Evolutionary conservation across 35 echinoderm and acorn worm species (phyloP).

Genomic region (Patiria miniata): DNA sequence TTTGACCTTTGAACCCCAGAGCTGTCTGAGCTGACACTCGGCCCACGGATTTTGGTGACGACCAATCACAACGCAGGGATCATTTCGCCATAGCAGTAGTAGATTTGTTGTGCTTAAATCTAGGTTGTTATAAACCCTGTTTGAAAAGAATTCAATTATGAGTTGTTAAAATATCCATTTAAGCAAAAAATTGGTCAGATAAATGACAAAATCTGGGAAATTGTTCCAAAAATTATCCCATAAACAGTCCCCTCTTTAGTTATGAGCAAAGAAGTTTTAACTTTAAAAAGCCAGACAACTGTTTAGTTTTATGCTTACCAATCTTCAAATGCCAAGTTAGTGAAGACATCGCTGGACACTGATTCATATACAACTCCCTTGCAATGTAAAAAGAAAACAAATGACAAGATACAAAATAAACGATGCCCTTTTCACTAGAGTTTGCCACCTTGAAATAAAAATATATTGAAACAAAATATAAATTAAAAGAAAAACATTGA

Average conservation of each 20-base stretch:
- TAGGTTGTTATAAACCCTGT: constrained; percentile 81
- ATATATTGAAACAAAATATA: too few species aligned
- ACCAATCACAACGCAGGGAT: constrained; percentile 87
- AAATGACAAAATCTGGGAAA: too few species aligned
- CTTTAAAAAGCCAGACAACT: too few species aligned
- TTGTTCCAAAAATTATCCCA: too few species aligned
- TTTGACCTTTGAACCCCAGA: constrained; percentile 55
- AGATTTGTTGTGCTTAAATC: constrained; percentile 58
- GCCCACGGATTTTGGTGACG: constrained; percentile 96
- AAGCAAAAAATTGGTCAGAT: too few species aligned
- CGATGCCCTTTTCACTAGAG: too few species aligned
- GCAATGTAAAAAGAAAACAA: background rate
- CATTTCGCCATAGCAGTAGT: constrained; percentile 86
- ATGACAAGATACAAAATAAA: background rate
- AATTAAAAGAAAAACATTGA: too few species aligned
- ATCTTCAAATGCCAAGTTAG: constrained; percentile 62
- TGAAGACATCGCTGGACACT: constrained; percentile 34
- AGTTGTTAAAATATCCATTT: too few species aligned
- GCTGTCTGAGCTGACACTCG: constrained; percentile 73
- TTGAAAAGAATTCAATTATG: background rate
- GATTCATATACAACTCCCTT: constrained; percentile 62
- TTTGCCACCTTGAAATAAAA: too few species aligned
- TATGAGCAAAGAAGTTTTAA: too few species aligned
- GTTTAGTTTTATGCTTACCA: constrained; percentile 29
- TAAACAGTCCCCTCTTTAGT: too few species aligned